phyloP scores from a whole-genome alignment of 2,797 vertebrate species.

The Darevskia nairensis region DNA sequence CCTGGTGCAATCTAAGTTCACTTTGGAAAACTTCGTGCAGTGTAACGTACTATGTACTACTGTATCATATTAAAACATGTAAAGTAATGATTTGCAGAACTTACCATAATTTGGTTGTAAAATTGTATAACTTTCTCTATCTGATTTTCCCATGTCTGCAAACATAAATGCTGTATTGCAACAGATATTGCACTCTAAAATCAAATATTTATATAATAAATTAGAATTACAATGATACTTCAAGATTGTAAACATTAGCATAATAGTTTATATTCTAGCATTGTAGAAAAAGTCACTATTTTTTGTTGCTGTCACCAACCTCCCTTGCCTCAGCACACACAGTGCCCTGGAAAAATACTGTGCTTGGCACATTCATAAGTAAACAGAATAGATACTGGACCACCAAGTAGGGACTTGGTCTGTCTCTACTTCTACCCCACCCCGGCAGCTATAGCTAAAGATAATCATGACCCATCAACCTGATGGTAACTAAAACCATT shows the following conservation, averaged over 20 bases:
- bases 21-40: neutral
- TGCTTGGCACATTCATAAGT: neutral
- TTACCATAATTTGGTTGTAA: slow-evolving; percentile 70
- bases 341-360: neutral
- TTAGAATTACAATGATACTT: slow-evolving; percentile 26
- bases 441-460: neutral
- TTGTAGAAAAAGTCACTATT: neutral
- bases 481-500: neutral
- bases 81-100: neutral
- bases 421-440: neutral
- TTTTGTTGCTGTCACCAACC: neutral
- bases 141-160: slow-evolving; percentile 67
- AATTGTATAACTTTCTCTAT: slow-evolving; percentile 71
- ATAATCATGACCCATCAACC: neutral
- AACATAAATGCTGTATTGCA: slow-evolving; percentile 60
- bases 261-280: neutral
- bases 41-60: neutral
- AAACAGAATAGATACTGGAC: neutral
- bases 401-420: too few species aligned
- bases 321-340: neutral
- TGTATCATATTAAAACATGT: neutral
- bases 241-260: slow-evolving; percentile 12
- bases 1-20: neutral
- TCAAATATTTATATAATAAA: slow-evolving; percentile 25
- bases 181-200: slow-evolving; percentile 63